These are phyloP conservation scores for Cydia pomonella DNA, from an alignment of 1,140 invertebrate genomes.

Conservation along the genomic window DNA sequence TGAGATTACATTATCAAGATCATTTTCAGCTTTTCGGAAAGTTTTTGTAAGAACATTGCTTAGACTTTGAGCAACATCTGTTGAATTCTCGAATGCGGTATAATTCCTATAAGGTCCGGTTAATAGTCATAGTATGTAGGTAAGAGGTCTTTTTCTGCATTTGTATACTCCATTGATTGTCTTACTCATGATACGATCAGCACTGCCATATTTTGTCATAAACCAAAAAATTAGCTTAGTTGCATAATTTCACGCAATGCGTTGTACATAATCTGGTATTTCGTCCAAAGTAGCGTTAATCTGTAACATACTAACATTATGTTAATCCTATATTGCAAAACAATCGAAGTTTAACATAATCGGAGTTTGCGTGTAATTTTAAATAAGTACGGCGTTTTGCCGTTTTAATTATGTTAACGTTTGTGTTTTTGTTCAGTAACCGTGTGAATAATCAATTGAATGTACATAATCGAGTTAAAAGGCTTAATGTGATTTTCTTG, in stretches of 20 bases:
- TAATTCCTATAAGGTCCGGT: too few species aligned
- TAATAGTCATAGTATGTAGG: too few species aligned
- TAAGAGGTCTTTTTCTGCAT: too few species aligned
- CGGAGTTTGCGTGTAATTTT: not conserved
- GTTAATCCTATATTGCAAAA: conserved; percentile 5
- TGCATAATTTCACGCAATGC: not conserved
- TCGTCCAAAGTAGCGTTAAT: not conserved
- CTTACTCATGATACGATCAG: too few species aligned
- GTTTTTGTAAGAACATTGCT: too few species aligned
- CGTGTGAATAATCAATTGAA: not conserved
- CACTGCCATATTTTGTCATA: too few species aligned
- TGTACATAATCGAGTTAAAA: not conserved
- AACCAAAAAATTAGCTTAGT: too few species aligned
- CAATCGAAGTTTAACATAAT: not conserved
- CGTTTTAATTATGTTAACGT: not conserved
- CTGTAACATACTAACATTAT: not conserved
- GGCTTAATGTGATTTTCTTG: not conserved
- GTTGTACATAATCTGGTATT: not conserved
- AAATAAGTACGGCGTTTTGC: not conserved
- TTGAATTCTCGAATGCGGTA: too few species aligned
- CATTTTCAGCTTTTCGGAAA: too few species aligned
- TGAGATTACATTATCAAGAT: too few species aligned
- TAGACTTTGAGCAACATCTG: too few species aligned
- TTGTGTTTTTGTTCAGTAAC: not conserved
- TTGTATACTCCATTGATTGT: too few species aligned